Base-by-base conservation (phyloP, 1,140 invertebrate genomes). In the Microplitis mediator region DNA sequence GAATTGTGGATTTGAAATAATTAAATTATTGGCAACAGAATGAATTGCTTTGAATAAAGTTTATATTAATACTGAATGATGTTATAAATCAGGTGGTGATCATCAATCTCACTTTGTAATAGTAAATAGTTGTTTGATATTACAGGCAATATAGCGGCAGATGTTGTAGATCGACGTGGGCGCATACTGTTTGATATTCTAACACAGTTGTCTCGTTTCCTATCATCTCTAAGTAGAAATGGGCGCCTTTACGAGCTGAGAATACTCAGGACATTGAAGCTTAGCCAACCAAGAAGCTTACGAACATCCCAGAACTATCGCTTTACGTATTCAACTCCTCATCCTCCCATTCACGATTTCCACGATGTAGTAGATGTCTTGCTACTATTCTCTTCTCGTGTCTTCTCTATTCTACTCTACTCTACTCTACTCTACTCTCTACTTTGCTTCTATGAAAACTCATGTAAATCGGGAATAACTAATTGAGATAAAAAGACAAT, bases 401-500 rank as follows among this genome's bases (percentile, higher is more conserved):
- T 45, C 39, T 45, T 45, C n/a, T 56, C 52, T 16, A 6, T 56
- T 56, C 52, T 56, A 11, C 16, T 56, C 52, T 9, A 14, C n/a
- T 56, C 13, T 54, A n/a, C n/a, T 54, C 52, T 56, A 16, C 16
- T 36, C 54, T 69, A 23, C 51, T 13, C 39, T 56, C 60, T 34
- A 34, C 50, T 68, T 51, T 35, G 11, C 13, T 16, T 35, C 14
- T 56, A 31, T 54, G 31, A 34, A 61, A 71, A 71, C 36, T 32
- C 69, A n/a, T 71, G 69, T 65, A 71, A 71, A 71, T 71, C 69
- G 51, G 4, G 69, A 71, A 71, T 71, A 71, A 71, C 69, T 71
- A 71, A 71, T 71, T 71, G 69, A 36, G 36, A 51, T 13, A 69
- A 64, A 62, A 52, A 36, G 35, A 14, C 34, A 63, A 71, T 32